A percentile compares a stretch with the other conserved stretches of the same genome.
These are phyloP conservation scores for Tetropium fuscum DNA, from an alignment of 2,888 invertebrate genomes.

Conservation along the genomic window DNA sequence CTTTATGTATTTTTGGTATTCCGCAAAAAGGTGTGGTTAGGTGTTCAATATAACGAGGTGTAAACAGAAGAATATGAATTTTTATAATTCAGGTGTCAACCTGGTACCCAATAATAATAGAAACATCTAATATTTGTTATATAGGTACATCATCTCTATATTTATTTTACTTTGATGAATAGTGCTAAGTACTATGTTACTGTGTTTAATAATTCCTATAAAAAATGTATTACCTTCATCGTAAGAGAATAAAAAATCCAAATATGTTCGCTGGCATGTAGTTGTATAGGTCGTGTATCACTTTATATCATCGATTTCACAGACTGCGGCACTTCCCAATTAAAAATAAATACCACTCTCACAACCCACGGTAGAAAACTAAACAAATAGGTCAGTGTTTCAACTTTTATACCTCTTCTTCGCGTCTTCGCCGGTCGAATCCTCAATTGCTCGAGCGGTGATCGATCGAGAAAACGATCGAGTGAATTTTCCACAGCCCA, in stretches of 20 bases:
- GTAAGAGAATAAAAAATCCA: slow-evolving; percentile 36
- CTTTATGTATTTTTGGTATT: no score
- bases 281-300: not conserved
- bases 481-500: not conserved
- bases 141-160: no score
- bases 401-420: slow-evolving; percentile 60
- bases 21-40: no score
- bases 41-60: no score
- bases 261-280: slow-evolving; percentile 38
- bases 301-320: not conserved
- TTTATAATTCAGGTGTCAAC: no score
- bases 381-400: slow-evolving; percentile 65
- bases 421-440: slow-evolving; percentile 33
- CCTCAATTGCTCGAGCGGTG: slow-evolving; percentile 26
- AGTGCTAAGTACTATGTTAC: no score
- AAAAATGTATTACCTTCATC: slow-evolving; percentile 40
- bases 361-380: slow-evolving; percentile 54
- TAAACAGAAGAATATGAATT: no score
- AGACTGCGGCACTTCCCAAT: slow-evolving; percentile 4
- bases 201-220: not conserved
- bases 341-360: slow-evolving; percentile 17
- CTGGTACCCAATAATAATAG: no score
- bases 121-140: no score
- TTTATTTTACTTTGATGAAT: no score
- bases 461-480: not conserved